Percentiles rank a stretch among this genome's conserved stretches.
Evolutionary conservation across 1,140 invertebrate genomes (phyloP).

Genomic region (Cydia strobilella): DNA sequence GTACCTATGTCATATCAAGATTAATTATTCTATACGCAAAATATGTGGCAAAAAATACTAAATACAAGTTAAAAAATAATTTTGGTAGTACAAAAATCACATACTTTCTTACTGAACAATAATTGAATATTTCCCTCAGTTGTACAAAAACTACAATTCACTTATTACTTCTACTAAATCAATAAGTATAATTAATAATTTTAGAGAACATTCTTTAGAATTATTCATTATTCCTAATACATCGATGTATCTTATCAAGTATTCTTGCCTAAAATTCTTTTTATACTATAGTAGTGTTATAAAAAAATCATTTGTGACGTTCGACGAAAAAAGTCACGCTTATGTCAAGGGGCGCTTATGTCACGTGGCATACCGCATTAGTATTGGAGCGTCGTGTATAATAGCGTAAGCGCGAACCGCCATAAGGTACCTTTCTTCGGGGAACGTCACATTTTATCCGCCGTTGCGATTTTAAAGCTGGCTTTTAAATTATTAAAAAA

Average conservation of each 20-base stretch:
- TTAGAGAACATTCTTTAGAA: background rate
- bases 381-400: no score
- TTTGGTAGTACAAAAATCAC: constrained; percentile 10
- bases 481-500: no score
- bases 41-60: background rate
- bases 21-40: background rate
- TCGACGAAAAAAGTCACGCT: no score
- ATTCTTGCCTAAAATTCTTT: no score
- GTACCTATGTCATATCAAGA: background rate
- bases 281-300: no score
- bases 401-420: no score
- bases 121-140: background rate
- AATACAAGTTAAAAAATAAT: background rate
- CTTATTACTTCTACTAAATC: background rate
- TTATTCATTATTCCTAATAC: background rate
- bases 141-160: constrained; percentile 1
- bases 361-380: no score
- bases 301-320: no score
- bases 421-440: no score
- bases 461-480: no score
- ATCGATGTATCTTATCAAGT: background rate
- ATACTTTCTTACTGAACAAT: constrained; percentile 1
- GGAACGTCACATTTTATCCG: no score
- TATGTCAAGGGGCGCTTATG: no score
- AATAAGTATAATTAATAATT: background rate